Base-by-base conservation (phyloP, 1,140 invertebrate genomes). In the Hyles vespertilio region DNA sequence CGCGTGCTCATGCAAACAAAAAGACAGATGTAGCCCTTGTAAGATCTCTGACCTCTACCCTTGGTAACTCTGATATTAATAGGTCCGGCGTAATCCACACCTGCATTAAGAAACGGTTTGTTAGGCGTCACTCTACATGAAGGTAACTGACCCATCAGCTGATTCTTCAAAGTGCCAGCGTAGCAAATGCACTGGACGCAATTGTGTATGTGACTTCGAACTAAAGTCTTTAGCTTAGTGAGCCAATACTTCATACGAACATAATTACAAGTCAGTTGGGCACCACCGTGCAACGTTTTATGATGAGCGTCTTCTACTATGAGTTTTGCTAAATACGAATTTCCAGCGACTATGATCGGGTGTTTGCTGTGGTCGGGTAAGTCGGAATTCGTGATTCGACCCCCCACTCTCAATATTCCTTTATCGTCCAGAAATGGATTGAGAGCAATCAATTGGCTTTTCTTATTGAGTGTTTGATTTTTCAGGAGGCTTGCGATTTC, bases 1-100 rank as follows among this genome's bases (percentile, higher is more conserved):
- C 58, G 58, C 0, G 58, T 59, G 36, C 33, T 36, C 56, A 51
- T 58, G 5, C 56, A 58, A 32, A 58, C 40, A 51, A 58, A 58
- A 10, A 57, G 11, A 9, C 46, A 57, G 5, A 57, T 57, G n/a
- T 50, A 57, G 40, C 47, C 55, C 7, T 57, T 59, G 8, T 54
- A 54, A 1, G 51, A 53, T 4, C 51, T 12, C 5, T 54, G 45
- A 5, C 51, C 58, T 36, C 51, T 51, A 2, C 51, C 51, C 46
- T 54, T 59, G 4, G 58, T 40, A 2, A 40, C 51, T 53, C 58
- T 48, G 8, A 59, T 48, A 3, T 59, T 48, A 12, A 59, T 59
- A 22, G 51, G 51, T 8, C 58, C 58, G 2, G 58, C 58, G 36
- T 53, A 59, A 54, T 59, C 58, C 2, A 59, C 51, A 1, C 57